Base-by-base conservation (phyloP, 2,113 vertebrate species). In the Pleuronectes platessa region DNA sequence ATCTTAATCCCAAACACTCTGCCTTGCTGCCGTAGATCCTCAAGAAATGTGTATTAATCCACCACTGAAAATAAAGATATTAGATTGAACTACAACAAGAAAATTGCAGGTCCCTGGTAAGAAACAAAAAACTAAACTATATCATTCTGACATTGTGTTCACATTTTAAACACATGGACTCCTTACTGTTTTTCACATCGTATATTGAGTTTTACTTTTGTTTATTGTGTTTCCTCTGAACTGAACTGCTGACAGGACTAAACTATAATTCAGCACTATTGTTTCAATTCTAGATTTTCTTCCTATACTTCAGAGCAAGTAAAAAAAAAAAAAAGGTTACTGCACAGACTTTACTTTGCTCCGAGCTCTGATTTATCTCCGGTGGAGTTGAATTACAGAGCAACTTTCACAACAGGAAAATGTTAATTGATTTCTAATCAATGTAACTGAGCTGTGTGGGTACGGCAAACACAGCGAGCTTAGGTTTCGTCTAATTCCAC, bases 371-470 rank as follows among this genome's bases (percentile, higher is more conserved):
- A 77, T 82, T 86, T 71, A 77, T 86, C 86, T 76, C 18, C 2
- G 6, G 4, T 0, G 53, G 86, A 73, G 77, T 87, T 65, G n/a
- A 70, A 83, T 91, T 90, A 84, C 87, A 83, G 79, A 81, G 75
- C 0, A 23, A 58, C 71, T 68, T 18, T 20, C 8, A 42, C 59
- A 81, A 76, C 83, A 76, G 85, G 71, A 86, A 86, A 79, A 86
- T 51, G 74, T 82, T 85, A 79, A 85, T 85, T 85, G 89, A 91
- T 89, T 91, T 82, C 79, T 86, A 83, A 90, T 90, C 86, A 88
- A 66, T 61, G 86, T 74, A 88, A 89, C 65, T 0, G 79, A 88
- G 84, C 75, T 18, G 79, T 31, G 82, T 17, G 67, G 80, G 66
- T 11, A 65, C 66, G 64, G 53, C 18, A 15, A 83, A 81, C n/a